Percentiles rank a stretch among this genome's conserved stretches.
Evolutionary conservation across 2,888 invertebrate genomes (phyloP).

Genomic region (Harpalus rufipes): DNA sequence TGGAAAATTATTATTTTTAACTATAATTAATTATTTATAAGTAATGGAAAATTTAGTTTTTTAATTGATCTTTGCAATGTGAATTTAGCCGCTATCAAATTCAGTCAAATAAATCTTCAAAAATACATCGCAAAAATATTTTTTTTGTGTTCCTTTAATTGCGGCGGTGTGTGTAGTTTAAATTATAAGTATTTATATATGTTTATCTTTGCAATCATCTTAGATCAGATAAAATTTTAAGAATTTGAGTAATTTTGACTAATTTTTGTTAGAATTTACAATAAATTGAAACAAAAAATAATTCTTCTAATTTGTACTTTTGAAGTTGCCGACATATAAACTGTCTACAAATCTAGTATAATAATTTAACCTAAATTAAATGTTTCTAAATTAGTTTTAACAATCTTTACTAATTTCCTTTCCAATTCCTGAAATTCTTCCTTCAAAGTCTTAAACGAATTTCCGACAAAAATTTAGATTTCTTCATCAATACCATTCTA

Average conservation of each 20-base stretch:
- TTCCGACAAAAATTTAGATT: constrained; percentile 34
- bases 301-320: constrained; percentile 13
- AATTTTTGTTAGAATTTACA: neutral
- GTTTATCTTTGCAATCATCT: neutral
- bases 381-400: neutral
- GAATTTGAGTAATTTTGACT: neutral
- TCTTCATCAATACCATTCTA: constrained; percentile 27
- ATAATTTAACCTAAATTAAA: constrained; percentile 14
- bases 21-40: too few species aligned
- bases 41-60: too few species aligned
- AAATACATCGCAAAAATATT: too few species aligned
- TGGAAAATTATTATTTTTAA: too few species aligned
- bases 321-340: constrained; percentile 17
- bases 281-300: neutral
- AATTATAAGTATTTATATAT: too few species aligned
- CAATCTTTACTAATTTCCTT: constrained; percentile 6
- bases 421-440: constrained; percentile 12
- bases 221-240: neutral
- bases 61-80: too few species aligned
- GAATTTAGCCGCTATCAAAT: too few species aligned
- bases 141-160: too few species aligned
- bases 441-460: constrained; percentile 9
- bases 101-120: too few species aligned
- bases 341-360: neutral
- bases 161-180: too few species aligned